Percentiles rank a stretch among this genome's conserved stretches.
These are phyloP conservation scores for Carduelis carduelis DNA, from an alignment of 2,797 vertebrate species.

Conservation along the genomic window DNA sequence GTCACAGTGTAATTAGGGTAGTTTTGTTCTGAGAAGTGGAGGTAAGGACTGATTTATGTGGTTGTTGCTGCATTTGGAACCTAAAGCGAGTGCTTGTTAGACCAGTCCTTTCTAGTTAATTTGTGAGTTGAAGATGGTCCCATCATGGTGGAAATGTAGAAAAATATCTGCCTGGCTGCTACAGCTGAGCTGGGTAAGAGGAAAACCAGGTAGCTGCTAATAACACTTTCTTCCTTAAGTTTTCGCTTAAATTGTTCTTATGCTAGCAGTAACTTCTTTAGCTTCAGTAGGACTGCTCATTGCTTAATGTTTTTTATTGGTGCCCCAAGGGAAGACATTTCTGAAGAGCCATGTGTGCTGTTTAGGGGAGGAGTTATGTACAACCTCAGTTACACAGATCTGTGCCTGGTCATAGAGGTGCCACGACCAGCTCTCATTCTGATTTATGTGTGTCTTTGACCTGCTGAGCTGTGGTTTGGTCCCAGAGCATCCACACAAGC, in stretches of 20 bases:
- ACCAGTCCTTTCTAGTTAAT: not conserved
- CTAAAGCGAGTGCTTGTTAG: not conserved
- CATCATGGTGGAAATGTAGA: not conserved
- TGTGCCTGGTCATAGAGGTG: not conserved
- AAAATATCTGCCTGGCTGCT: not conserved
- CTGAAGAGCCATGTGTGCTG: not conserved
- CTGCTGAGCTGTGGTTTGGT: not conserved
- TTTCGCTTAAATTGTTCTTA: not conserved
- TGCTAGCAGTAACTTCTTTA: not conserved
- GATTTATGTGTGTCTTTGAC: not conserved
- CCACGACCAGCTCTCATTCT: rapidly evolving
- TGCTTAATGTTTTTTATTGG: not conserved
- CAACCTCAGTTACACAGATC: not conserved
- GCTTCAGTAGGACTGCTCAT: not conserved
- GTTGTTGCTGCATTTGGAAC: not conserved
- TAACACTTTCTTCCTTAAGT: not conserved
- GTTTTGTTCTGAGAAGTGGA: not conserved
- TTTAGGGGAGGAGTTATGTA: not conserved
- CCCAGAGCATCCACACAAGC: not conserved
- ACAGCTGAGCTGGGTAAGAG: not conserved
- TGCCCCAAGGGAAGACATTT: not conserved
- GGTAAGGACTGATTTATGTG: not conserved
- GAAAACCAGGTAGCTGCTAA: not conserved
- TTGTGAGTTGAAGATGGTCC: not conserved
- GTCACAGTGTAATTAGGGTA: not conserved